Evolutionary conservation across 2,113 vertebrate species (phyloP), one percentile per base, ranked within the genome.

Genomic region (Ophiodon elongatus): DNA sequence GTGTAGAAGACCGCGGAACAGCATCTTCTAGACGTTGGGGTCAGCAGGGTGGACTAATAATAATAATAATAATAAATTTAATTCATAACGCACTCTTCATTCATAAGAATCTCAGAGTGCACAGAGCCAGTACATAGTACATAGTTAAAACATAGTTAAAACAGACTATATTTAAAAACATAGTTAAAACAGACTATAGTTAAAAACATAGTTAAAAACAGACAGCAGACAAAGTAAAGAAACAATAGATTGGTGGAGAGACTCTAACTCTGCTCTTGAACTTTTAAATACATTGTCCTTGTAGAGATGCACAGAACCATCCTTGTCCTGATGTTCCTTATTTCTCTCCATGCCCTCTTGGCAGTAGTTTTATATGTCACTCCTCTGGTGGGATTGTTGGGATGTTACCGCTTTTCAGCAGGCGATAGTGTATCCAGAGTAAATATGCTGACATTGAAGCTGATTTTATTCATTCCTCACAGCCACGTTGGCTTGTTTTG

Each of bases 401-500:
- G 27, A 62, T 60, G 25, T 54, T 54, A 23, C 6, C 9, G 23
- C 31, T 65, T 76, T 65, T 76, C 11, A 72, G 8, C 66, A 56
- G 29, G 60, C 33, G 19, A 14, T 50, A 50, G 6, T 8, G 19
- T 50, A 50, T 50, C 23, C 69, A n/a, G 59, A 70, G 62, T 52
- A 65, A 69, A 39, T 60, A 35, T 0, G 1, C 15, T 5, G 23
- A 15, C 41, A 41, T 29, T 64, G 52, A 69, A 50, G 31, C 43
- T 25, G 67, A 29, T 43, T 7, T 45, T 52, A 73, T 62, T 17
- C 10, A 83, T 76, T 84, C 9, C 13, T 72, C 33, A 21, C 31
- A 13, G 64, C 57, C 76, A 68, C 54, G 63, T 82, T 60, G 13
- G 25, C 64, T 72, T 68, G 25, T 84, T 86, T 84, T 65, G 27